These are phyloP conservation scores for Acanthochromis polyacanthus DNA, from an alignment of 2,113 vertebrate genomes.

Conservation along the genomic window DNA sequence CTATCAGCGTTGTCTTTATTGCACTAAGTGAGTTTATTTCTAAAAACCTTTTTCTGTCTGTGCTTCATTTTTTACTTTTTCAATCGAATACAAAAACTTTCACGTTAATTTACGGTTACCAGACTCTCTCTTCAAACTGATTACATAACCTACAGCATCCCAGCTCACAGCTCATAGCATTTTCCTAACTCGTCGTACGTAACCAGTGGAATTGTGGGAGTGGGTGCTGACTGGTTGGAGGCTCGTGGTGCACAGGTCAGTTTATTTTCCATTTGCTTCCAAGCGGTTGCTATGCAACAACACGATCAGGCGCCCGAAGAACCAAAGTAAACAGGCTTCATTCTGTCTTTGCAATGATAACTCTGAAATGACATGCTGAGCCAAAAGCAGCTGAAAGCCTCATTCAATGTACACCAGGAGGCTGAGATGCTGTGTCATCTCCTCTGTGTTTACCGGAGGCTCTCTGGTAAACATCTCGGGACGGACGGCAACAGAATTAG, in stretches of 20 bases:
- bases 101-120: no score
- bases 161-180: slow-evolving; percentile 6
- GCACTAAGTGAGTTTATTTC: no score
- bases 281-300: slow-evolving; percentile 75
- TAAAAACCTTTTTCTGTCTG: no score
- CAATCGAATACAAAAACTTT: no score
- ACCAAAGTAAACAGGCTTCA: slow-evolving; percentile 62
- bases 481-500: slow-evolving; percentile 3
- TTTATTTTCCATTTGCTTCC: slow-evolving; percentile 46
- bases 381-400: slow-evolving; percentile 41
- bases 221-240: slow-evolving; percentile 34
- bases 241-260: slow-evolving; percentile 57
- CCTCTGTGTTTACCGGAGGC: slow-evolving; percentile 19
- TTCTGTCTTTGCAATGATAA: slow-evolving; percentile 47
- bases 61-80: no score
- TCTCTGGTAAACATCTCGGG: slow-evolving; percentile 31
- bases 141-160: slow-evolving; percentile 22
- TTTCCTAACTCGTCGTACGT: slow-evolving; percentile 7
- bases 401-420: background rate
- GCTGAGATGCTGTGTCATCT: slow-evolving; percentile 22
- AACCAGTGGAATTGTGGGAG: slow-evolving; percentile 40
- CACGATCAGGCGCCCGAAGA: slow-evolving; percentile 35
- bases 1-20: no score
- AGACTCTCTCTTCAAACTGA: background rate
- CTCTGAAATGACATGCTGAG: slow-evolving; percentile 29